Evolutionary conservation across 2,888 invertebrate species (phyloP).

Genomic region (Troides aeacus): DNA sequence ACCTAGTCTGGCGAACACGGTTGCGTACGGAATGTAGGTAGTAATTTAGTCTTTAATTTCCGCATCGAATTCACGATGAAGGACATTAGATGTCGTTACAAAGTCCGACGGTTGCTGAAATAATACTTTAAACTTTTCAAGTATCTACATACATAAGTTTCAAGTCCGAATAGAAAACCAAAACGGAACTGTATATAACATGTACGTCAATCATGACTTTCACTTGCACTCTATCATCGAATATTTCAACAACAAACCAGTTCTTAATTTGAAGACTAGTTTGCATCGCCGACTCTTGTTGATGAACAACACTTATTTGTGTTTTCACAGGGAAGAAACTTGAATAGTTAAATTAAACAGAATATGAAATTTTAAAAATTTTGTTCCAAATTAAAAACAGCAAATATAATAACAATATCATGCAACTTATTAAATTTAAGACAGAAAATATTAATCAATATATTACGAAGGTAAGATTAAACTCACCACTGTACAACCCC

Average conservation of each 20-base stretch:
- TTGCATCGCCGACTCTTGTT: conserved; percentile 18
- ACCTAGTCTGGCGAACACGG: conserved; percentile 27
- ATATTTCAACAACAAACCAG: conserved; percentile 73
- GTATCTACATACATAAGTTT: conserved; percentile 11
- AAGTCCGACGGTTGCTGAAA: conserved; percentile 23
- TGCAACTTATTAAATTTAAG: no score
- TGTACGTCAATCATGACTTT: conserved; percentile 73
- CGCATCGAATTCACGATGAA: conserved; percentile 64
- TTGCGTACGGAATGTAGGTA: conserved; percentile 50
- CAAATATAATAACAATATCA: no score
- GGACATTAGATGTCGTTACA: conserved; percentile 53
- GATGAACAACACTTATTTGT: conserved; percentile 4
- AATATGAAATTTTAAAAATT: no score
- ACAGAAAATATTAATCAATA: no score
- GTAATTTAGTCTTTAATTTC: conserved; percentile 70
- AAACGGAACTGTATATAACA: conserved; percentile 70
- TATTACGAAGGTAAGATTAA: no score
- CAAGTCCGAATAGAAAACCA: conserved; percentile 41
- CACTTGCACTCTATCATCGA: conserved; percentile 75
- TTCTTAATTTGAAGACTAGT: conserved; percentile 47
- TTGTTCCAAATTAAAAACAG: no score
- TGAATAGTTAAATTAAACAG: no score
- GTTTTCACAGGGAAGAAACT: neutral
- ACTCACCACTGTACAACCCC: no score
- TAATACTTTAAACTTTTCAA: conserved; percentile 17